phyloP scores from a whole-genome alignment of 2,113 vertebrate species.

The Scomber colias region DNA sequence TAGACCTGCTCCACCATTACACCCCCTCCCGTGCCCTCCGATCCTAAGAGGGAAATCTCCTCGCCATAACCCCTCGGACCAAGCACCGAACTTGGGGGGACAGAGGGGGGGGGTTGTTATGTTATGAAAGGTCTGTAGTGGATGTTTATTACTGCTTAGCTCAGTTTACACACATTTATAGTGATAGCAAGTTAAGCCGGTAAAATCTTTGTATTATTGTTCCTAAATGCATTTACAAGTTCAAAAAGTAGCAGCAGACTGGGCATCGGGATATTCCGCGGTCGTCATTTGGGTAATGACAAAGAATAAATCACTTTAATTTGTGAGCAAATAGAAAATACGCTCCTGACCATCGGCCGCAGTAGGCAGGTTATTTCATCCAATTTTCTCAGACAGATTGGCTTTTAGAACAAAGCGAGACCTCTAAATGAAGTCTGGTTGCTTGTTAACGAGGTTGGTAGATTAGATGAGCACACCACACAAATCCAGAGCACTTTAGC shows the following conservation, averaged over 20 bases:
- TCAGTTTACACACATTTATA: too few relatives aligned
- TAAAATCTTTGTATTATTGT: background rate
- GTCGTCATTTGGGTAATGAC: conserved; percentile 1
- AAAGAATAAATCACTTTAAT: background rate
- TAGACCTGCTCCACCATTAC: too few relatives aligned
- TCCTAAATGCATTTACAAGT: background rate
- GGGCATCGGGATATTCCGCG: background rate
- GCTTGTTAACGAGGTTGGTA: background rate
- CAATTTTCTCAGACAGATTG: conserved; percentile 23
- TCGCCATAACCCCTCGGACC: too few relatives aligned
- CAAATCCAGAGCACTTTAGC: background rate
- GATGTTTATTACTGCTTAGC: too few relatives aligned
- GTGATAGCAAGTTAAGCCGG: background rate
- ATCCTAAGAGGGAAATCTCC: too few relatives aligned
- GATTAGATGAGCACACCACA: conserved; percentile 11
- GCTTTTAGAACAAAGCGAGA: conserved; percentile 17
- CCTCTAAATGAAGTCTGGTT: conserved; percentile 16
- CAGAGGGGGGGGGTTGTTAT: too few relatives aligned
- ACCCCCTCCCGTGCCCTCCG: too few relatives aligned
- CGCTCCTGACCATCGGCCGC: background rate
- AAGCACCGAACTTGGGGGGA: too few relatives aligned
- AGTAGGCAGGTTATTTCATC: conserved; percentile 4
- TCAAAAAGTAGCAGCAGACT: background rate
- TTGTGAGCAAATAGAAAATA: background rate
- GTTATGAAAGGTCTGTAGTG: background rate